Evolutionary conservation across 2,888 invertebrate genomes (phyloP), one percentile per base, ranked within the genome.

Genomic region (Zygogramma bicolorata): DNA sequence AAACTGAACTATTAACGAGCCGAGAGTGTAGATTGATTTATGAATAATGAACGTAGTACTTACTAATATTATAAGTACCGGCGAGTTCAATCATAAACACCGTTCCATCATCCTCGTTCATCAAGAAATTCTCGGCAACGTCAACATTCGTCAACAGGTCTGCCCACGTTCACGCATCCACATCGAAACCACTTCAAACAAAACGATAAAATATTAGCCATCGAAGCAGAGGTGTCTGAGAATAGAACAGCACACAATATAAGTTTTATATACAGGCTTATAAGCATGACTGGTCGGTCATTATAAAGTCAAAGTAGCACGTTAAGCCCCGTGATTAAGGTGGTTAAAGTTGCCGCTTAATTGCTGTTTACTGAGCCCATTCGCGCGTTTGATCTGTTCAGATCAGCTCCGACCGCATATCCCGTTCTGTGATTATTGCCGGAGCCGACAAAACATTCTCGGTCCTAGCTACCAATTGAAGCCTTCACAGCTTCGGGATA

Each of bases 311-410:
- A 86, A 86, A 86, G 86, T 86, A 86, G 86, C 86, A 85, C 85
- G 85, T 85, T 84, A 85, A 85, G 85, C 82, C 85, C 85, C 84
- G 79, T 86, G 86, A 86, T 86, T 86, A 86, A 85, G 84, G 86
- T 85, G 85, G 86, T 86, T 85, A 86, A 85, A 86, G 84, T 86
- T 84, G 86, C 85, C 86, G 85, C 85, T 86, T 87, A 87, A 86
- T 86, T 87, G 87, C 86, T 86, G 86, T 86, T 87, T 86, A 86
- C 86, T 81, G 83, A 86, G 84, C 82, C 85, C 85, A 85, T 87
- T 86, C 86, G 85, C 86, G 86, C 86, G 85, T 86, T 86, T 86
- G 86, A 86, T 86, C 86, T 86, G 84, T 84, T 82, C 81, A 83
- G 84, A 84, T 84, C 84, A 82, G 83, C 82, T 82, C 81, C 80